Conservation (phyloP, 2,888 invertebrate species). For the Zaprionus bogoriensis region DNA sequence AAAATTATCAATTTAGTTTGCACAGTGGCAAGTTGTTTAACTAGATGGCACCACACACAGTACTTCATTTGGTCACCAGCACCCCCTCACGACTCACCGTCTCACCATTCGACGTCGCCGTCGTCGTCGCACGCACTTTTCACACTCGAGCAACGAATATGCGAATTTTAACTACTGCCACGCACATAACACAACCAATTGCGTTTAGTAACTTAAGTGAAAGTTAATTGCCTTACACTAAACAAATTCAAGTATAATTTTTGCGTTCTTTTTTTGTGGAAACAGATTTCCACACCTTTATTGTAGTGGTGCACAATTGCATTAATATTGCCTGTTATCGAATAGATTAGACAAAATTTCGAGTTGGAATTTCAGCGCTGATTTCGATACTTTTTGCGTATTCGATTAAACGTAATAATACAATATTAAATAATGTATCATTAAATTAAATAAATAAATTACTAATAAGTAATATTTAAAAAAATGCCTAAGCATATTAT, state of each 20-base stretch:
- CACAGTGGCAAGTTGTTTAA: constrained; percentile 42
- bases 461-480: background rate
- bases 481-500: background rate
- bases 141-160: constrained; percentile 30
- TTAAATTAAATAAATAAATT: background rate
- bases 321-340: constrained; percentile 37
- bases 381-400: constrained; percentile 15
- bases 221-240: constrained; percentile 19
- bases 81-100: constrained; percentile 43
- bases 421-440: background rate
- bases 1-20: constrained; percentile 53
- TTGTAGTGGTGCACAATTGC: constrained; percentile 56
- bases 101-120: constrained; percentile 4
- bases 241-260: constrained; percentile 29
- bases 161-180: constrained; percentile 1
- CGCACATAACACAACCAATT: constrained; percentile 20
- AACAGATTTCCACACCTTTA: constrained; percentile 73
- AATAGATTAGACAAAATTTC: constrained; percentile 27
- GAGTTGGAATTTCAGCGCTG: constrained; percentile 37
- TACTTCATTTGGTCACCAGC: constrained; percentile 47
- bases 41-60: constrained; percentile 49
- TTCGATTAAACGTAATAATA: background rate
- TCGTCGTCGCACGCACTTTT: constrained; percentile 35
- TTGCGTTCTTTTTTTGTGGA: constrained; percentile 51
- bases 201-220: constrained; percentile 5